A percentile compares a stretch with the other conserved stretches of the same genome.
Evolutionary conservation across 2,888 invertebrate genomes (phyloP).

Genomic region (Archips crataeganus): DNA sequence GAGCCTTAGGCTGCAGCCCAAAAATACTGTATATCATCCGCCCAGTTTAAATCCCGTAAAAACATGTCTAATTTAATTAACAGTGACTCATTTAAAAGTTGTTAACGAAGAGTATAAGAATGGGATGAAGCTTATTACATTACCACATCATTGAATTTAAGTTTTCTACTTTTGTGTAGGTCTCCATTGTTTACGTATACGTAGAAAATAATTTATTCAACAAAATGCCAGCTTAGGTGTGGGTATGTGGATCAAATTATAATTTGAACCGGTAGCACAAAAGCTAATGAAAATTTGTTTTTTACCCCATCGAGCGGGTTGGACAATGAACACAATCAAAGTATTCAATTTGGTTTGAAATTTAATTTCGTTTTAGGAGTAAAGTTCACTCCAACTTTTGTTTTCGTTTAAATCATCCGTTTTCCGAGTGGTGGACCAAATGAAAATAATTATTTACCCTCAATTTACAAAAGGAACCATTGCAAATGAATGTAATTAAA

Average conservation of each 20-base stretch:
- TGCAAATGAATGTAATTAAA: constrained; percentile 11
- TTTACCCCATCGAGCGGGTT: constrained; percentile 8
- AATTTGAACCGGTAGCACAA: constrained; percentile 11
- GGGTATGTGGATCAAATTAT: background rate
- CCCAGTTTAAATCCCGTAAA: no score
- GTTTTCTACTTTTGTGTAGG: background rate
- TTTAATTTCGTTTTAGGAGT: constrained; percentile 27
- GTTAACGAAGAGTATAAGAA: no score
- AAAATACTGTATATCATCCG: no score
- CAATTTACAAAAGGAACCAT: background rate
- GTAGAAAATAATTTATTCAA: background rate
- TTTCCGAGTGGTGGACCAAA: constrained; percentile 7
- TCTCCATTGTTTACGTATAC: background rate
- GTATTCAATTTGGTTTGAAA: constrained; percentile 33
- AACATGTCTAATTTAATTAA: no score
- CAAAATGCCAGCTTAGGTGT: no score
- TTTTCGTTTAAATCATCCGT: constrained; percentile 18
- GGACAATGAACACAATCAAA: constrained; percentile 31
- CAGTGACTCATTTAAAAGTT: no score
- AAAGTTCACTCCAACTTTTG: constrained; percentile 23
- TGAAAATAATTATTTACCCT: constrained; percentile 17
- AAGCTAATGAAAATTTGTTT: constrained; percentile 34
- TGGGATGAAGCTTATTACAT: no score
- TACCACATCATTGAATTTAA: no score
- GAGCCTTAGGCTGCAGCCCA: no score